These are phyloP conservation scores for Leuctra nigra DNA, from an alignment of 2,888 invertebrate genomes.

Conservation along the genomic window DNA sequence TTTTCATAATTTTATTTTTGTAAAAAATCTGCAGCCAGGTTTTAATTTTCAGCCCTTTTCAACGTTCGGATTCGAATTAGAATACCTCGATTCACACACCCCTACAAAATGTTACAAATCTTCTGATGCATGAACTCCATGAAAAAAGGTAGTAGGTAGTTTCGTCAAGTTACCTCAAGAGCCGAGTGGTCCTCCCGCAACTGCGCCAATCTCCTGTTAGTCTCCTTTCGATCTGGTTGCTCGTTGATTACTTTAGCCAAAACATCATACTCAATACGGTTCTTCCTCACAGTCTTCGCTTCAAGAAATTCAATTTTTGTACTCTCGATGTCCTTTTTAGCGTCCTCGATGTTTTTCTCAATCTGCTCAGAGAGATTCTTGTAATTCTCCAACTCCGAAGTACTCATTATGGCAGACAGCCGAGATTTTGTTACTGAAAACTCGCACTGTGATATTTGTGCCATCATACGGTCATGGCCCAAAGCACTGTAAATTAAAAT, in stretches of 20 bases:
- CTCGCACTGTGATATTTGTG: conserved; percentile 80
- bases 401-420: conserved; percentile 71
- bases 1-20: too few relatives aligned
- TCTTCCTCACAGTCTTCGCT: conserved; percentile 81
- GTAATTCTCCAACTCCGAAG: conserved; percentile 77
- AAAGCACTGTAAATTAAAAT: conserved; percentile 47
- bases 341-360: conserved; percentile 69
- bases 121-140: too few relatives aligned
- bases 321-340: conserved; percentile 71
- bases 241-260: conserved; percentile 84
- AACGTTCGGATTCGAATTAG: too few relatives aligned
- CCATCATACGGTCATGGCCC: conserved; percentile 71
- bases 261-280: conserved; percentile 89
- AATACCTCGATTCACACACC: too few relatives aligned
- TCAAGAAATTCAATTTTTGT: conserved; percentile 74
- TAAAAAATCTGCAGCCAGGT: too few relatives aligned
- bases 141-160: too few relatives aligned
- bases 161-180: conserved; percentile 45
- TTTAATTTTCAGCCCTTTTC: too few relatives aligned
- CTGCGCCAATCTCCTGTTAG: conserved; percentile 56
- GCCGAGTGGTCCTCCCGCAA: conserved; percentile 66
- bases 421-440: conserved; percentile 80
- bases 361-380: conserved; percentile 68
- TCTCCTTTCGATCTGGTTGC: conserved; percentile 83
- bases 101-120: too few relatives aligned